Evolutionary conservation across 2,113 vertebrate species (phyloP), one percentile per base, ranked within the genome.

Genomic region (Notarius quadriscutis): DNA sequence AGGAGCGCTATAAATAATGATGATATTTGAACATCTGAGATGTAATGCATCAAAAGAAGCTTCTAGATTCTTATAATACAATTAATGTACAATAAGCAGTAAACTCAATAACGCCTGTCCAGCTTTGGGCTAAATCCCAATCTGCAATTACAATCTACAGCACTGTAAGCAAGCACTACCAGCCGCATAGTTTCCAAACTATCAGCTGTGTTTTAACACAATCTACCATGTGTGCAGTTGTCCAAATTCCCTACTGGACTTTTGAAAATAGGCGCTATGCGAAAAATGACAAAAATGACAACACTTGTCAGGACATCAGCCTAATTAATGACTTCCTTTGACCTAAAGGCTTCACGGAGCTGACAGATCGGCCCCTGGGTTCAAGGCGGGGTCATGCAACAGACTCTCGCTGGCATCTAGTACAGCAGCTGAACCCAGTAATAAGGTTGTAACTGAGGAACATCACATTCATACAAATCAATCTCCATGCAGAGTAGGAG

Each of bases 351-450:
- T 25, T 5, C 7, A 9, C 2, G 34, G 82, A 34, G 34, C 53
- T 81, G 81, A 89, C 82, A 87, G 87, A 41, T 48, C 14, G 48
- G 79, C 79, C 86, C 63, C 84, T 67, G 58, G 67, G 81, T 62
- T 88, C 80, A 88, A 89, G 85, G 55, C 60, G 81, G 80, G 65
- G 89, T 75, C 58, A 82, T 25, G 9, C 11, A 86, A 51, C 89
- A 90, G 84, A 88, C 77, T 81, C 77, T 78, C 50, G 27, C 69
- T 75, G 87, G 81, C 51, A 84, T 75, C n/a, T 81, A 55, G 34
- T n/a, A 58, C 77, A 65, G 81, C 72, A 90, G 85, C 55, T 81
- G 20, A 55, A 63, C 10, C n/a, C 5, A 34, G 15, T 30, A 18
- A 27, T n/a, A 12, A 12, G 20, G 4, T 53, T 12, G 1, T 12